Evolutionary conservation across 2,888 invertebrate species (phyloP).

Genomic region (Eutolmus rufibarbis): DNA sequence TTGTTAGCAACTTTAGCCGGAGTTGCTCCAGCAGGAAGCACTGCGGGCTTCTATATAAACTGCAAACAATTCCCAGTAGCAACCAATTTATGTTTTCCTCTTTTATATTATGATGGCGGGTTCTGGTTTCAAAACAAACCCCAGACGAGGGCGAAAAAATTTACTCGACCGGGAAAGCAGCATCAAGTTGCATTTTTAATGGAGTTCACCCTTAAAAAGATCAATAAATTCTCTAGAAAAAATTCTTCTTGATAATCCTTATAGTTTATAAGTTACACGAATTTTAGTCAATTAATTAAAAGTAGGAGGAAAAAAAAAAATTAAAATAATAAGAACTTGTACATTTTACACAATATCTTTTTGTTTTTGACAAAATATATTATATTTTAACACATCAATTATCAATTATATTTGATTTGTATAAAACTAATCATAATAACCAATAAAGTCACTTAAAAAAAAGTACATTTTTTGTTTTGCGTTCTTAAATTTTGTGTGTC

Average conservation of each 20-base stretch:
- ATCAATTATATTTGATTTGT: too few species aligned
- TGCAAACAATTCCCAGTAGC: background rate
- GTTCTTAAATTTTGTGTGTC: too few species aligned
- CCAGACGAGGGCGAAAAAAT: background rate
- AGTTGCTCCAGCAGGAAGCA: background rate
- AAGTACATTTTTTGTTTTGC: too few species aligned
- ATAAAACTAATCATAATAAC: too few species aligned
- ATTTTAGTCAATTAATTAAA: too few species aligned
- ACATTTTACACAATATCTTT: too few species aligned
- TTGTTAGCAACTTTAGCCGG: conserved; percentile 27
- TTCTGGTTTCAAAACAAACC: conserved; percentile 47
- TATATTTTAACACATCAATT: too few species aligned
- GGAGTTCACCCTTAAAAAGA: background rate
- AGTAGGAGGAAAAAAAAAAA: too few species aligned
- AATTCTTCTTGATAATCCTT: background rate
- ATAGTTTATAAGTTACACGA: too few species aligned
- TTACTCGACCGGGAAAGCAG: background rate
- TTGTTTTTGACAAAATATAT: too few species aligned
- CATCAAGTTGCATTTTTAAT: background rate
- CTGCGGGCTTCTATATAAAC: background rate
- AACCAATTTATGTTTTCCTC: conserved; percentile 7
- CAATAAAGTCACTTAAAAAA: too few species aligned
- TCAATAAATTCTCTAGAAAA: background rate
- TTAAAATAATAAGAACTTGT: too few species aligned
- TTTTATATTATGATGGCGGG: conserved; percentile 41